A percentile compares a stretch with the other conserved stretches of the same genome.
phyloP scores from a whole-genome alignment of 2,888 invertebrate species.

The Autographa pulchrina region DNA sequence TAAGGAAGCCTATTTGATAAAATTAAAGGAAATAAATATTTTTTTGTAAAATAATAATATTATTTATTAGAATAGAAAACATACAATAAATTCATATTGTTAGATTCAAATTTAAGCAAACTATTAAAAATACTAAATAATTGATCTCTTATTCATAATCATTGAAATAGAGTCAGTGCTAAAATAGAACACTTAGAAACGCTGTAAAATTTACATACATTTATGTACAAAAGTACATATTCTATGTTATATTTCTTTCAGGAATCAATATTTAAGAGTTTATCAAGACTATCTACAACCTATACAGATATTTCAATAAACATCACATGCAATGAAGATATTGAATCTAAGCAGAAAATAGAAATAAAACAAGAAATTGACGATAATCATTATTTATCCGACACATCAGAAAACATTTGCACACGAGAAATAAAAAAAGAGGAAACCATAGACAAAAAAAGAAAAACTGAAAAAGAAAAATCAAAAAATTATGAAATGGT shows the following conservation, averaged over 20 bases:
- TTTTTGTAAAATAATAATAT: not conserved
- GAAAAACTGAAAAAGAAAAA: constrained; percentile 13
- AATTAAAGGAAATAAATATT: not conserved
- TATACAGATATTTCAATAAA: constrained; percentile 27
- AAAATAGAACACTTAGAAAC: no score
- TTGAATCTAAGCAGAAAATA: constrained; percentile 16
- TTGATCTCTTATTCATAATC: no score
- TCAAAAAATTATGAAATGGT: constrained; percentile 36
- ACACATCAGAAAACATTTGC: not conserved
- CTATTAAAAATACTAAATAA: no score
- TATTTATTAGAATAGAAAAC: no score
- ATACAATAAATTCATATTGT: no score
- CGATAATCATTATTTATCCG: constrained; percentile 11
- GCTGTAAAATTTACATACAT: no score
- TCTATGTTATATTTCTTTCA: constrained; percentile 24
- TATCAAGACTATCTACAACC: constrained; percentile 38
- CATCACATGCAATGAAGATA: constrained; percentile 25
- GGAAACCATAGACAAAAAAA: constrained; percentile 8
- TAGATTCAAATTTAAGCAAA: no score
- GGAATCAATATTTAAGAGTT: constrained; percentile 15
- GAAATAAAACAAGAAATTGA: constrained; percentile 43
- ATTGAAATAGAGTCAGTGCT: no score
- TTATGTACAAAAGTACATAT: no score
- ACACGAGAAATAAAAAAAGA: constrained; percentile 45
- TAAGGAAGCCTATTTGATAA: no score